Base-by-base conservation (phyloP, 2,113 vertebrate genomes). In the Anser cygnoides region DNA sequence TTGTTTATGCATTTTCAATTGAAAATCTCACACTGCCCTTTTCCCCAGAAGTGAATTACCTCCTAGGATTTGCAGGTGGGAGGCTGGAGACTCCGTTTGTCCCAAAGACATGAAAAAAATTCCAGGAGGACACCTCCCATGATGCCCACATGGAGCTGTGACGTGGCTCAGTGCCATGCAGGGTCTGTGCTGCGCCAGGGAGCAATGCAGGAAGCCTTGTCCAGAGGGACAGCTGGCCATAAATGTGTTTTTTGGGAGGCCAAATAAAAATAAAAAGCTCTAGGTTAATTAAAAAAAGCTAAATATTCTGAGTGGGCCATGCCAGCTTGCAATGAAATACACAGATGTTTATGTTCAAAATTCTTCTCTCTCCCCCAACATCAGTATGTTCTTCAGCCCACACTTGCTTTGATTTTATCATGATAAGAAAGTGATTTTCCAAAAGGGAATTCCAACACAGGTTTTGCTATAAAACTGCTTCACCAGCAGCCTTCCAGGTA, bases 381-480 rank as follows among this genome's bases (percentile, higher is more conserved):
- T 59, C 28, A 59, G 35, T 37, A 29, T 8, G 54, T 23, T 52
- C 20, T 84, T 59, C 23, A 7, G 10, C 7, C 29, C 44, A 33
- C 13, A 18, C 3, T 22, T 6, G 1, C 21, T 85, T 74, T 7
- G 6, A 63, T 80, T 94, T 71, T 52, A 39, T 54, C 0, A 0
- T 81, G 61, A 41, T 58, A 73, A 66, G 50, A 39, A 80, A 90
- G 43, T 28, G 61, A 61, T 78, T 90, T 89, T 94, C 46, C 86
- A 78, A 78, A 86, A 86, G 39, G 6, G 49, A 84, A 90, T 93
- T 86, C 61, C 39, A 58, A 26, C 57, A 46, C 35, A 76, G 23
- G 33, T 76, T 84, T 76, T 87, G 4, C 19, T 90, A 31, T 52
- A 77, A 94, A 93, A 75, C 46, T 84, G 14, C 68, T 93, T 87